Percentiles rank a stretch among this genome's conserved stretches.
Conservation (phyloP, 2,888 invertebrate species). For the Trichogramma dendrolimi region DNA sequence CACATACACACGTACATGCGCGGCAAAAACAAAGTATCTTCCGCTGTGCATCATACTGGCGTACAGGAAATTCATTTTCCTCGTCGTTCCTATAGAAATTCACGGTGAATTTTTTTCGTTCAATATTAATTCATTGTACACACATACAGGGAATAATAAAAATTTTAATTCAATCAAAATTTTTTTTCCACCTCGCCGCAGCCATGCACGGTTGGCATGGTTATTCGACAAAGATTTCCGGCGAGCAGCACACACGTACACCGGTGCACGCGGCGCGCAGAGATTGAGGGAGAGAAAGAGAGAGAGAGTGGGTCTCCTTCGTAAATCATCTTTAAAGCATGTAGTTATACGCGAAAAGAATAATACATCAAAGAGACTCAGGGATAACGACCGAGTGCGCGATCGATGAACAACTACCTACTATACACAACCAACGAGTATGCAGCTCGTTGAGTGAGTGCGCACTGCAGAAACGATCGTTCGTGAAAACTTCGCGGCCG, state of each 20-base stretch:
- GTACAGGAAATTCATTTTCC: no score
- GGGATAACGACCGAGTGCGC: conserved; percentile 22
- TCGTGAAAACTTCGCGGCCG: conserved; percentile 9
- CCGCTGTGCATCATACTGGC: no score
- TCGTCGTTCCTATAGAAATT: no score
- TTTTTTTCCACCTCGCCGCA: conserved; percentile 2
- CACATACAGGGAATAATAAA: no score
- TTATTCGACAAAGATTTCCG: neutral
- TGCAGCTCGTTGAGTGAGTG: neutral
- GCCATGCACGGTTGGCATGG: neutral
- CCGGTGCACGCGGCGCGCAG: neutral
- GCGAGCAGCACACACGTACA: neutral
- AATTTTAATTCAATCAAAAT: no score
- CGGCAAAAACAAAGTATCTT: neutral
- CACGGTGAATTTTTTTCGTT: no score
- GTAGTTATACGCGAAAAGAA: conserved; percentile 26
- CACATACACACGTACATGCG: neutral
- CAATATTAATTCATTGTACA: no score
- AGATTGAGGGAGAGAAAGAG: neutral
- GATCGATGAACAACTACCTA: conserved; percentile 14
- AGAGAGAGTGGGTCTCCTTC: conserved; percentile 4
- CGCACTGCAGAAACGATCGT: conserved; percentile 18
- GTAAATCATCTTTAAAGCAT: conserved; percentile 27
- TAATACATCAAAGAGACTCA: conserved; percentile 28
- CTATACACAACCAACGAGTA: neutral